Evolutionary conservation across 2,888 invertebrate species (phyloP), one percentile per base, ranked within the genome.

Genomic region (Philhelius pedissequus): DNA sequence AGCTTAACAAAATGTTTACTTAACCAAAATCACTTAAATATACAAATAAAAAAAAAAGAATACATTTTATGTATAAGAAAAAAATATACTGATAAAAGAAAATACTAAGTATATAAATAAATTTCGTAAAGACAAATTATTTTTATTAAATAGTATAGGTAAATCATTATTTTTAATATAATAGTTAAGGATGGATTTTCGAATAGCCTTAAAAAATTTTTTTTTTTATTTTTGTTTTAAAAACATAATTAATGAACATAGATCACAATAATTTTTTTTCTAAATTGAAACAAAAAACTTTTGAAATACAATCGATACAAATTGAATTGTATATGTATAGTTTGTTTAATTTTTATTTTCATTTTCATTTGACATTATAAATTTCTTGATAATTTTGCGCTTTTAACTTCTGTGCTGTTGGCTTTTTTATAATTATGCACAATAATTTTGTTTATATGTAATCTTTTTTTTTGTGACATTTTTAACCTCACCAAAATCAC

Each of bases 141-240:
- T 62, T 30, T 11, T 56, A 35, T 40, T 40, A 69, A 30, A 75
- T 68, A 70, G 40, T n/a, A n/a, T n/a, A n/a, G n/a, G n/a, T 75
- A 15, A 76, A 62, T 27, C 6, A 40, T 43, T 43, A 15, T 30
- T 60, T 64, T 60, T 64, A 66, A 74, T 43, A 66, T 13, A n/a
- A 20, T 69, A 74, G 58, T 79, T 83, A 54, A 79, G 83, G 83
- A 78, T 83, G 83, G 83, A 79, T 62, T 75, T 69, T 56, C 54
- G 64, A 54, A 75, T 73, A 66, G 32, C 15, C 45, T 66, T 25
- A 22, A 13, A 38, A 20, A 4, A n/a, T 48, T 48, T 22, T 73
- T 56, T 32, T 38, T 22, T 38, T 71, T 43, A 9, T 22, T 75
- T 69, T 9, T 58, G 48, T 69, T 78, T 40, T 58, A 70, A 74